Evolutionary conservation across 2,113 vertebrate species (phyloP).

Genomic region (Solenodon paradoxus): DNA sequence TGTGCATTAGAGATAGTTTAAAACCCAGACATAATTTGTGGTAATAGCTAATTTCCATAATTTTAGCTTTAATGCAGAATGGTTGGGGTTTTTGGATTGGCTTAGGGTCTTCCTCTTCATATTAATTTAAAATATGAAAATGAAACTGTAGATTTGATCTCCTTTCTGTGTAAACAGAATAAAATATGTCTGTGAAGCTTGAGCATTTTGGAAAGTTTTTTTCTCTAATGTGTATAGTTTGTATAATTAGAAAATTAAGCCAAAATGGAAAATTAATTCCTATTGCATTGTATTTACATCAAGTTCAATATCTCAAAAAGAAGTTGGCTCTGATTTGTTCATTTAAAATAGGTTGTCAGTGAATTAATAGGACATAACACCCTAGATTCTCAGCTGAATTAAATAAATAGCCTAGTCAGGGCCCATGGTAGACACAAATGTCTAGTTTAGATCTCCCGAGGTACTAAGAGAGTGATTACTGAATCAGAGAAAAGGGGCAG

Average conservation of each 20-base stretch:
- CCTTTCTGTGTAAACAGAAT: conserved; percentile 10
- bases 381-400: conserved; percentile 47
- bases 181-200: conserved; percentile 9
- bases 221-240: not conserved
- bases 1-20: conserved; percentile 20
- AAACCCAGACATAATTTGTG: conserved; percentile 37
- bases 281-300: conserved; percentile 1
- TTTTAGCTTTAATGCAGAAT: not conserved
- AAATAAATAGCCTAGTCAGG: conserved; percentile 45
- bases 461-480: conserved; percentile 26
- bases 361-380: conserved; percentile 53
- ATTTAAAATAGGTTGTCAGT: conserved; percentile 29
- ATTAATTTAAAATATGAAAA: conserved; percentile 37
- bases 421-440: not conserved
- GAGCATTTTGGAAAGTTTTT: not conserved
- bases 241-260: not conserved
- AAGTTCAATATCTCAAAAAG: conserved; percentile 26
- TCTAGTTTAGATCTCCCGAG: conserved; percentile 43
- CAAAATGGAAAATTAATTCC: conserved; percentile 22
- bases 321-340: conserved; percentile 28
- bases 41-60: not conserved
- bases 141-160: conserved; percentile 13
- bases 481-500: conserved; percentile 1
- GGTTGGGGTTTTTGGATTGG: conserved; percentile 16
- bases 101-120: conserved; percentile 18